Evolutionary conservation across 2,888 invertebrate species (phyloP).

Genomic region (Eledone cirrhosa): DNA sequence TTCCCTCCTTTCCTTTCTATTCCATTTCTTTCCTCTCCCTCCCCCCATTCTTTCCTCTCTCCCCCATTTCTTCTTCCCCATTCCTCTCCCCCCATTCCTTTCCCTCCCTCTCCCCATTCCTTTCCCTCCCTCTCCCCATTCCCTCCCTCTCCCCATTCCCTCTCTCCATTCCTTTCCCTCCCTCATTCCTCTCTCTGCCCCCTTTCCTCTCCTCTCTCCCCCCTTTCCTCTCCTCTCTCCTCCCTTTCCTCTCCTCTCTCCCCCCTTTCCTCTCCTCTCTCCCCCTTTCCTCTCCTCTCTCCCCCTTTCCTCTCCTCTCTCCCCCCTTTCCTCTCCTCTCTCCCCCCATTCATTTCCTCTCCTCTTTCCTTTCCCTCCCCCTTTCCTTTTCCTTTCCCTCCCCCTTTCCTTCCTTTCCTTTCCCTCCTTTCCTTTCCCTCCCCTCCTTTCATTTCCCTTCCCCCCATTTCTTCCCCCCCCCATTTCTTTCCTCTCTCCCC

Average conservation of each 20-base stretch:
- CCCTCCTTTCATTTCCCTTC: not conserved
- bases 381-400: not conserved
- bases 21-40: not conserved
- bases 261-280: not conserved
- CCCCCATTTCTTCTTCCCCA: not conserved
- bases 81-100: not conserved
- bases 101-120: not conserved
- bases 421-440: not conserved
- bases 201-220: not conserved
- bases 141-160: not conserved
- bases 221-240: not conserved
- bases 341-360: not conserved
- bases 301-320: not conserved
- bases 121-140: not conserved
- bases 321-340: not conserved
- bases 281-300: not conserved
- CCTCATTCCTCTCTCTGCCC: not conserved
- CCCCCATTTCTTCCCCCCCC: no score
- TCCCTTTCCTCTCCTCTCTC: not conserved
- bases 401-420: not conserved
- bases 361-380: not conserved
- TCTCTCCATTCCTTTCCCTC: not conserved
- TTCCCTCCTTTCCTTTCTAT: not conserved
- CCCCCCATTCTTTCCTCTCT: not conserved
- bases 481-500: not conserved